Evolutionary conservation across 2,888 invertebrate species (phyloP).

Genomic region (Yponomeuta cagnagella): DNA sequence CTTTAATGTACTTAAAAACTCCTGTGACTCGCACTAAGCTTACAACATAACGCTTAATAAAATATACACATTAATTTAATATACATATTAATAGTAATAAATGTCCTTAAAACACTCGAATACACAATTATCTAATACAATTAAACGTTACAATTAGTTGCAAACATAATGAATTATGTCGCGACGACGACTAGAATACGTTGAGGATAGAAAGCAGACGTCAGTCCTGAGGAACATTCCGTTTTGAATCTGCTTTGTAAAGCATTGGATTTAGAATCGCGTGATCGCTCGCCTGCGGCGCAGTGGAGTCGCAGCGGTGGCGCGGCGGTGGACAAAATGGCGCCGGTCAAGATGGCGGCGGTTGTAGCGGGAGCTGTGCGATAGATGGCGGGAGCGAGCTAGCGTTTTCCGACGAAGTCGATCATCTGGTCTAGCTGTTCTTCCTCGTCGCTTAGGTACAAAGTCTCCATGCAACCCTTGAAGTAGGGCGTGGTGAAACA

Average conservation of each 20-base stretch:
- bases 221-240: slow-evolving; percentile 57
- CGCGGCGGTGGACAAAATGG: slow-evolving; percentile 5
- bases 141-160: slow-evolving; percentile 61
- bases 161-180: slow-evolving; percentile 64
- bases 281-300: slow-evolving; percentile 38
- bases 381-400: slow-evolving; percentile 39
- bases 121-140: slow-evolving; percentile 46
- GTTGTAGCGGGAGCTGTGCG: slow-evolving; percentile 40
- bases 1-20: slow-evolving; percentile 60
- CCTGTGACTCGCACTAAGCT: slow-evolving; percentile 38
- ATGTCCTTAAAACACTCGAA: slow-evolving; percentile 51
- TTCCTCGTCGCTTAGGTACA: slow-evolving; percentile 85
- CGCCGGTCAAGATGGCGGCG: slow-evolving; percentile 38
- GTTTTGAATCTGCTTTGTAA: slow-evolving; percentile 51
- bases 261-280: slow-evolving; percentile 32
- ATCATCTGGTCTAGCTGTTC: slow-evolving; percentile 86
- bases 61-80: slow-evolving; percentile 45
- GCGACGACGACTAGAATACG: slow-evolving; percentile 72
- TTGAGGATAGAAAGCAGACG: slow-evolving; percentile 74
- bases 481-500: slow-evolving; percentile 88
- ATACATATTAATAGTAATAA: slow-evolving; percentile 52
- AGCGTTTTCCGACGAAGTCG: slow-evolving; percentile 83
- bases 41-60: slow-evolving; percentile 57
- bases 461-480: slow-evolving; percentile 87
- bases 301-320: slow-evolving; percentile 31